A percentile compares a stretch with the other conserved stretches of the same genome.
phyloP scores from a whole-genome alignment of 1,140 invertebrate species.

The Proales similis region DNA sequence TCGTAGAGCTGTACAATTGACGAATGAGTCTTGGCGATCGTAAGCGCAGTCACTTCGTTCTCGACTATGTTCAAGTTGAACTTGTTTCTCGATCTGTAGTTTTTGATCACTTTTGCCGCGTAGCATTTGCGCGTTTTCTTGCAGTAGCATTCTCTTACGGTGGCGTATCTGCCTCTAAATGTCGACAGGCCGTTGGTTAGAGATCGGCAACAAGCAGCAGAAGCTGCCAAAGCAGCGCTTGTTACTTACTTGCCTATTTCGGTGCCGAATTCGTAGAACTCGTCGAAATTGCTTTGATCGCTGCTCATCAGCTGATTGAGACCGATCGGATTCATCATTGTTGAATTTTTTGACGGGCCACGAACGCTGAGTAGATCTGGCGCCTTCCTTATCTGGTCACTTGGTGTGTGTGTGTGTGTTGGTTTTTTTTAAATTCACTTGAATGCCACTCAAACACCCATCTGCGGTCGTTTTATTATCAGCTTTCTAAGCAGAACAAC shows the following conservation, averaged over 20 bases:
- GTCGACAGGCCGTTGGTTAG: not conserved
- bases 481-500: no score
- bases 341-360: no score
- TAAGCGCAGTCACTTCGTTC: slow-evolving; percentile 25
- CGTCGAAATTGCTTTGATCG: slow-evolving; percentile 26
- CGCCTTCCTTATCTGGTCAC: no score
- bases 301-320: slow-evolving; percentile 25
- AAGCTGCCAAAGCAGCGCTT: not conserved
- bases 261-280: slow-evolving; percentile 26
- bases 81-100: slow-evolving; percentile 12
- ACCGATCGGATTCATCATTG: slow-evolving; percentile 7
- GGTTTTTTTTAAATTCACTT: no score
- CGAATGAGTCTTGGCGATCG: slow-evolving; percentile 16
- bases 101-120: slow-evolving; percentile 38
- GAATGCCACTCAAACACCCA: no score
- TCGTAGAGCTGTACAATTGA: slow-evolving; percentile 27
- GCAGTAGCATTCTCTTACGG: slow-evolving; percentile 33
- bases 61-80: slow-evolving; percentile 36
- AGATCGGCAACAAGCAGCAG: not conserved
- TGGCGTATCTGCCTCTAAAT: slow-evolving; percentile 15
- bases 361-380: no score
- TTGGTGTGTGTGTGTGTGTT: no score
- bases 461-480: no score
- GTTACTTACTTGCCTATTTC: slow-evolving; percentile 30
- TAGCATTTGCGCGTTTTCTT: slow-evolving; percentile 15